Conservation (phyloP, 2,113 vertebrate genomes). For the Climacteris rufus region DNA sequence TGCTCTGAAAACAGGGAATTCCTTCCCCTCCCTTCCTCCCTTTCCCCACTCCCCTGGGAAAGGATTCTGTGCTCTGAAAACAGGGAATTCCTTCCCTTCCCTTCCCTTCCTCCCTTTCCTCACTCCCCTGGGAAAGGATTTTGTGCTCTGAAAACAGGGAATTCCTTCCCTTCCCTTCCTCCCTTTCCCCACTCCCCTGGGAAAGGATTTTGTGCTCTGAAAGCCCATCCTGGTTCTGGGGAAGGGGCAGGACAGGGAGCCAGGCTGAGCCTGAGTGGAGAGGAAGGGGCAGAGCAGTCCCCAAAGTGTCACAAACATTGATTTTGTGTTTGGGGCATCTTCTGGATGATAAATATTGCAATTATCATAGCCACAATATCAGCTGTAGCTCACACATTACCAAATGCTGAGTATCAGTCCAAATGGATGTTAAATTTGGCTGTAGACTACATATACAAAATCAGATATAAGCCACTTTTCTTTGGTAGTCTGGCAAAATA, state of each 20-base stretch:
- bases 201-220: not conserved
- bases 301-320: rapidly evolving
- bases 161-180: too few relatives aligned
- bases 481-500: not conserved
- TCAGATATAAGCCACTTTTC: not conserved
- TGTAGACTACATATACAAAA: not conserved
- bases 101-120: too few relatives aligned
- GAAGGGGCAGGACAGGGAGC: not conserved
- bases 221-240: rapidly evolving
- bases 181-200: too few relatives aligned
- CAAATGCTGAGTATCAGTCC: not conserved
- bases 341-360: not conserved
- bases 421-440: not conserved
- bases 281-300: not conserved
- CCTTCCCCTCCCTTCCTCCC: too few relatives aligned
- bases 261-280: not conserved
- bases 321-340: not conserved
- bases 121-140: too few relatives aligned
- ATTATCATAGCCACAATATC: not conserved
- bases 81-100: not conserved
- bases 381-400: not conserved
- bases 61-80: too few relatives aligned
- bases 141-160: too few relatives aligned
- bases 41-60: too few relatives aligned
- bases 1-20: too few relatives aligned